Base-by-base conservation (phyloP, 2,113 vertebrate genomes). In the Casuarius casuarius region DNA sequence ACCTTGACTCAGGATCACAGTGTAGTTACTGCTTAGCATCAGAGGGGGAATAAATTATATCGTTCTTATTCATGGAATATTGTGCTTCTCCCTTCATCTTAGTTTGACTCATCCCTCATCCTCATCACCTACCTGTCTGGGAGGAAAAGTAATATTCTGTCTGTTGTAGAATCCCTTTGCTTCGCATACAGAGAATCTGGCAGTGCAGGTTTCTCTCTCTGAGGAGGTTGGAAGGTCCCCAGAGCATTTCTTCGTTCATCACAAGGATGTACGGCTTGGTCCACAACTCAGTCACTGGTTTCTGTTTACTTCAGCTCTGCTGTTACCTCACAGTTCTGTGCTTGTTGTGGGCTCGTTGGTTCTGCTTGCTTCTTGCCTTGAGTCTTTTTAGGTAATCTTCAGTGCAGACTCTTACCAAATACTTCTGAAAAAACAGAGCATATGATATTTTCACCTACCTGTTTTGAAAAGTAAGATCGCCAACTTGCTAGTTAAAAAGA, bases 191-290 rank as follows among this genome's bases (percentile, higher is more conserved):
- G 40, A 71, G 23, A 22, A 58, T 31, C 40, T 44, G 75, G 28
- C 12, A 22, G 11, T 74, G 26, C 35, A 40, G 48, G 16, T 38
- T 49, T 82, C 48, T 20, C 17, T 7, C 19, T 54, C 1, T 2
- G 48, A 35, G 31, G 35, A 42, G 46, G 46, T 76, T 46, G 70
- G 31, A 29, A 63, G 12, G 44, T 38, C 7, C 49, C 16, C 12
- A 78, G 70, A 56, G 19, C 12, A 26, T 3, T 26, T 54, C 23
- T 40, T 78, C 63, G 33, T 52, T 82, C 21, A 9, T 38, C 44
- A 13, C 0, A 1, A 58, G 51, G 28, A 31, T 0, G 0, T 17
- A 10, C 17, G 35, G 12, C 42, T 42, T 5, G 2, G 14, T 31
- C 49, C 70, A 51, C 28, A 59, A 11, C 14, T 5, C 42, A 21